Evolutionary conservation across 2,888 invertebrate genomes (phyloP).

Genomic region (Tethea ocularis): DNA sequence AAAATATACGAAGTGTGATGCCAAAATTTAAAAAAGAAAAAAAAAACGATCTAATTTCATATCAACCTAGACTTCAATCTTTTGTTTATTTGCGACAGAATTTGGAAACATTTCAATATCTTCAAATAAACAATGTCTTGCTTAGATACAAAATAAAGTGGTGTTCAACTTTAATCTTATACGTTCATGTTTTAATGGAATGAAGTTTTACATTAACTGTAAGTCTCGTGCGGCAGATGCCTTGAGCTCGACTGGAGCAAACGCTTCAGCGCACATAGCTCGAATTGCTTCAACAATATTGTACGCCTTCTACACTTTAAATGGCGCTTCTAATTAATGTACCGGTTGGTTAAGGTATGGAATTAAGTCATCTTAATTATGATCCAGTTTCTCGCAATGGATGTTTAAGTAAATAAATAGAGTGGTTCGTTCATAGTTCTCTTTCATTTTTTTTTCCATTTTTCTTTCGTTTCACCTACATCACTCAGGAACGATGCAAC

Average conservation of each 20-base stretch:
- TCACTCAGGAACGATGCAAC: neutral
- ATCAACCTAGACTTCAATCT: no score
- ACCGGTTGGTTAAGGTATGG: constrained; percentile 15
- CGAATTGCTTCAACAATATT: constrained; percentile 31
- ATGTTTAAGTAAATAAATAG: neutral
- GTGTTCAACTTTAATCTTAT: constrained; percentile 24
- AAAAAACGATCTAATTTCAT: no score
- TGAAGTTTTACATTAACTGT: constrained; percentile 26
- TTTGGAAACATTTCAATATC: neutral
- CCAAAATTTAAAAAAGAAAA: no score
- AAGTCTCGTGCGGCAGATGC: constrained; percentile 40
- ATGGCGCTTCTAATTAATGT: constrained; percentile 22
- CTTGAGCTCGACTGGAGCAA: constrained; percentile 35
- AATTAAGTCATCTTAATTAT: constrained; percentile 7
- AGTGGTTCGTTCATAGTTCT: neutral
- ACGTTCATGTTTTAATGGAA: no score
- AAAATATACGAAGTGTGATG: no score
- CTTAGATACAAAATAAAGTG: constrained; percentile 23
- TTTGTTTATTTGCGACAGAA: no score
- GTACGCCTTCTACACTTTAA: constrained; percentile 17
- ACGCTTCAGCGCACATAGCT: constrained; percentile 41
- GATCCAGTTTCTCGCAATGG: neutral
- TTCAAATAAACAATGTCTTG: constrained; percentile 22
- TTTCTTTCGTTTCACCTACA: neutral
- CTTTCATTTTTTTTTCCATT: neutral